Percentiles rank a stretch among this genome's conserved stretches.
These are phyloP conservation scores for Caiman crocodilus DNA, from an alignment of 2,797 vertebrate genomes.

Conservation along the genomic window DNA sequence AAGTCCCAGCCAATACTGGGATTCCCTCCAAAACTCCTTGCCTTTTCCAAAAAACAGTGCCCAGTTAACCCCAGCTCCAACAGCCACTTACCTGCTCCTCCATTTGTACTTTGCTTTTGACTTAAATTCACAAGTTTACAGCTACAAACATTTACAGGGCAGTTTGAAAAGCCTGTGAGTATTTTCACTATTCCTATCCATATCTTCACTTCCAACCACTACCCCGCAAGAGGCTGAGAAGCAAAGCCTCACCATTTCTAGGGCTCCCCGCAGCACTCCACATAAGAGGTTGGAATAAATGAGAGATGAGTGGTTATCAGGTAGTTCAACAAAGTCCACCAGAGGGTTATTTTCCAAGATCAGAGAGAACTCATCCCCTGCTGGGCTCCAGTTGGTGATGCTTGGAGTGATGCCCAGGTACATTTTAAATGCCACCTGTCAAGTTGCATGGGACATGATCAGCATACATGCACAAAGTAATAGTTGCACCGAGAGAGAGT, in stretches of 20 bases:
- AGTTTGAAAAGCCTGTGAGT: not conserved
- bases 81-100: rapidly evolving
- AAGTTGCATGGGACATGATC: not conserved
- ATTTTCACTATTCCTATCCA: not conserved
- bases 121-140: not conserved
- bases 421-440: slow-evolving; percentile 97
- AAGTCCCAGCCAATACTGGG: rapidly evolving
- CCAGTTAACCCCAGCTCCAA: rapidly evolving
- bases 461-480: not conserved
- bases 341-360: slow-evolving; percentile 97
- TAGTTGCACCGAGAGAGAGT: not conserved
- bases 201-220: not conserved
- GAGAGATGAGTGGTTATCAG: slow-evolving; percentile 95
- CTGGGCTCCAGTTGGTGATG: slow-evolving; percentile 99
- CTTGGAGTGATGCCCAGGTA: slow-evolving; percentile 97
- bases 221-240: not conserved
- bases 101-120: rapidly evolving
- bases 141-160: not conserved
- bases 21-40: not conserved
- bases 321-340: slow-evolving; percentile 98
- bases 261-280: slow-evolving; percentile 93
- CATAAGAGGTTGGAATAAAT: slow-evolving; percentile 97
- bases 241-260: slow-evolving; percentile 93
- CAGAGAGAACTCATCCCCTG: slow-evolving; percentile 97
- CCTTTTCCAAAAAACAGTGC: not conserved